phyloP scores from a whole-genome alignment of 2,797 vertebrate species.

The Meda fulgida region DNA sequence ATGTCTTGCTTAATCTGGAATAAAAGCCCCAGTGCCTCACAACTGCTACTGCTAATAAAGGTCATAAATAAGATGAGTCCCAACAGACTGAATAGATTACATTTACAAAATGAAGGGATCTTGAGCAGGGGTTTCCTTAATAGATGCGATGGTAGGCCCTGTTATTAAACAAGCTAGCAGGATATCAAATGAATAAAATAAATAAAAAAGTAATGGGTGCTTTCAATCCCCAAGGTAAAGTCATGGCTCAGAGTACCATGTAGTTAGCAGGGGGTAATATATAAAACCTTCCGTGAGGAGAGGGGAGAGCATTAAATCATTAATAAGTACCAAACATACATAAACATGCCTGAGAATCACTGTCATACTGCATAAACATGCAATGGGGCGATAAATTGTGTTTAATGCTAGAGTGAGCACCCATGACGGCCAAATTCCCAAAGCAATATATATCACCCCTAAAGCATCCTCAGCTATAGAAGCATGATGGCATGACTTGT shows the following conservation, averaged over 20 bases:
- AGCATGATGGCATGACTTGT: conserved; percentile 56
- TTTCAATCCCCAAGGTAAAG: conserved; percentile 19
- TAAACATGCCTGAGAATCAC: conserved; percentile 58
- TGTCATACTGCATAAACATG: conserved; percentile 67
- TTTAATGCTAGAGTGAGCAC: conserved; percentile 71
- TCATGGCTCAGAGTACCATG: conserved; percentile 20
- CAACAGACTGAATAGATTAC: conserved; percentile 14
- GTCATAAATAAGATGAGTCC: conserved; percentile 19
- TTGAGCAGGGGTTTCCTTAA: conserved; percentile 28
- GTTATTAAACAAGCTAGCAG: conserved; percentile 35
- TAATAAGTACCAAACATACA: conserved; percentile 61
- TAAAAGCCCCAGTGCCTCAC: neutral
- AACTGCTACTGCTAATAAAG: neutral
- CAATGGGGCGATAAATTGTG: conserved; percentile 69
- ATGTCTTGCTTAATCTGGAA: neutral
- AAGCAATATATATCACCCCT: conserved; percentile 47
- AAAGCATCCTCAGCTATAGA: conserved; percentile 25
- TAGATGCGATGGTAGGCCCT: conserved; percentile 50
- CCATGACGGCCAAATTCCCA: conserved; percentile 67
- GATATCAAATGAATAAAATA: conserved; percentile 13
- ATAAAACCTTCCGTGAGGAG: conserved; percentile 42
- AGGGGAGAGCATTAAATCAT: conserved; percentile 61
- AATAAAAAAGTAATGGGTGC: neutral
- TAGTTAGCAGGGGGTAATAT: conserved; percentile 36
- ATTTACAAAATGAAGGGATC: conserved; percentile 10